A percentile compares a stretch with the other conserved stretches of the same genome.
These are phyloP conservation scores for Salminus brasiliensis DNA, from an alignment of 2,113 vertebrate genomes.

Conservation along the genomic window DNA sequence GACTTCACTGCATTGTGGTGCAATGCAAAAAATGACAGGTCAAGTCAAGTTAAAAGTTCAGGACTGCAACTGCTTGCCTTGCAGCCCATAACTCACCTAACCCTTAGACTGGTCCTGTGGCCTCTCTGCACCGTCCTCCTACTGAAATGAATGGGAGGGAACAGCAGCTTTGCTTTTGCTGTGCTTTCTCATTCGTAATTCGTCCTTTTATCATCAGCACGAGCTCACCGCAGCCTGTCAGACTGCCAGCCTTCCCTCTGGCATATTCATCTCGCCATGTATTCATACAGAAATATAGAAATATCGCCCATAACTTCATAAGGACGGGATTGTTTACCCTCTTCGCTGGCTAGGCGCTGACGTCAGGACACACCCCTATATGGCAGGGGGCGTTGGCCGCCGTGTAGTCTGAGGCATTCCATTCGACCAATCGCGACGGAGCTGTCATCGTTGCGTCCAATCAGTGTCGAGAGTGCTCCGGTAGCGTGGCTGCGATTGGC, in stretches of 20 bases:
- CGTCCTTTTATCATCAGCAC: background rate
- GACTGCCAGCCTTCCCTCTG: background rate
- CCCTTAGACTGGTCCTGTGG: too few relatives aligned
- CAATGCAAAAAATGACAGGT: too few relatives aligned
- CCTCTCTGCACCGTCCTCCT: too few relatives aligned
- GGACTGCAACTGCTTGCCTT: too few relatives aligned
- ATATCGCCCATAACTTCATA: slow-evolving; percentile 54
- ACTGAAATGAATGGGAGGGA: too few relatives aligned
- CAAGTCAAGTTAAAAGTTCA: too few relatives aligned
- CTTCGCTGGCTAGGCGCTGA: slow-evolving; percentile 49
- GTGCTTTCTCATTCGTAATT: too few relatives aligned
- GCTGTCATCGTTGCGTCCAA: slow-evolving; percentile 66
- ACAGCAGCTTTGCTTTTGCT: too few relatives aligned
- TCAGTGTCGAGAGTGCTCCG: slow-evolving; percentile 34
- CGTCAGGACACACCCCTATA: slow-evolving; percentile 82
- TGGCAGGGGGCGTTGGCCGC: slow-evolving; percentile 54
- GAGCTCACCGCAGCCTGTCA: too few relatives aligned
- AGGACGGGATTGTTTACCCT: slow-evolving; percentile 60
- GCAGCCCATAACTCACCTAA: too few relatives aligned
- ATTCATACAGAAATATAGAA: background rate
- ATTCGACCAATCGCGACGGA: slow-evolving; percentile 58
- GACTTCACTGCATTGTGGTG: background rate
- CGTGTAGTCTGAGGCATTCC: slow-evolving; percentile 36
- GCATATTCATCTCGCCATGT: background rate
- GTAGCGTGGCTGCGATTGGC: slow-evolving; percentile 66